phyloP scores from a whole-genome alignment of 1,140 invertebrate genomes.

The Sycophila sp. region DNA sequence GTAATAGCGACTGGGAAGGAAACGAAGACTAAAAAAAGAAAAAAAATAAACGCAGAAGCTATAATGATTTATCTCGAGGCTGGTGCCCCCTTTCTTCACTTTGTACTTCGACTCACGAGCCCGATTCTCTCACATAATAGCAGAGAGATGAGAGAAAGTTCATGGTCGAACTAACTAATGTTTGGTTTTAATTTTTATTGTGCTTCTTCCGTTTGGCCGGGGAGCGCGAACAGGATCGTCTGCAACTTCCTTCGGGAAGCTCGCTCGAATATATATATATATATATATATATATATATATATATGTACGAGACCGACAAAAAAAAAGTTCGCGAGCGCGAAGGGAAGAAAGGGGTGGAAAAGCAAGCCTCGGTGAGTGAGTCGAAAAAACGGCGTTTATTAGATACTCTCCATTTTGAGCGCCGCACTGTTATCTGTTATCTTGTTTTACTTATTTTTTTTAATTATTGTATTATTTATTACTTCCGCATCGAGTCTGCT shows the following conservation, averaged over 20 bases:
- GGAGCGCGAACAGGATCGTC: too few species aligned
- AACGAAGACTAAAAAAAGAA: background rate
- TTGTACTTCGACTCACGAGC: background rate
- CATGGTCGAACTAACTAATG: too few species aligned
- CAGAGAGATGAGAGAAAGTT: background rate
- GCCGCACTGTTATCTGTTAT: constrained; percentile 15
- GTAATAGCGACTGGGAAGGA: too few species aligned
- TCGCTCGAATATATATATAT: too few species aligned
- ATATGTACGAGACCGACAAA: too few species aligned
- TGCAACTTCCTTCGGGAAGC: too few species aligned
- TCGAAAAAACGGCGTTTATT: constrained; percentile 17
- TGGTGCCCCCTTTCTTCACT: background rate
- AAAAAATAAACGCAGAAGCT: background rate
- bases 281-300: too few species aligned
- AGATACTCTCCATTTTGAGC: constrained; percentile 16
- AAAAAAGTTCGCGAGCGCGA: background rate
- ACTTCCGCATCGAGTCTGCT: constrained; percentile 26
- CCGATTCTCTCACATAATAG: background rate
- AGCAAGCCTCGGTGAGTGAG: background rate
- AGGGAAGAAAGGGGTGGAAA: background rate
- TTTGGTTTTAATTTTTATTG: too few species aligned
- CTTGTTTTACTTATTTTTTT: too few species aligned
- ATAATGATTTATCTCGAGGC: background rate
- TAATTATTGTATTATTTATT: constrained; percentile 37
- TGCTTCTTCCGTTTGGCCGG: too few species aligned